Conservation (phyloP, 2,888 invertebrate genomes). For the Petrolisthes manimaculis region DNA sequence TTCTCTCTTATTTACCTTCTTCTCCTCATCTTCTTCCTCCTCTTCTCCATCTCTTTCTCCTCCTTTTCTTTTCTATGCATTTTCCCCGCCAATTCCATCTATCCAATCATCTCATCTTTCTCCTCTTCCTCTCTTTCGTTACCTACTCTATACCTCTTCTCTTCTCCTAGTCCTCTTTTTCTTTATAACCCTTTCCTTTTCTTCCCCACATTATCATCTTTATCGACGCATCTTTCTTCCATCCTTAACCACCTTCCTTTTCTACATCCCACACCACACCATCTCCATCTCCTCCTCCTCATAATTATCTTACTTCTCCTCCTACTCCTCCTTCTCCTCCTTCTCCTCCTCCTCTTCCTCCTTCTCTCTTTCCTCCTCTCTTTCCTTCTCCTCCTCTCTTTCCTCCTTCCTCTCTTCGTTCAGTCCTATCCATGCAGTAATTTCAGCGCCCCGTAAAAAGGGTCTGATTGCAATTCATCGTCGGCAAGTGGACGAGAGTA, state of each 20-base stretch:
- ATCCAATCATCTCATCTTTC: neutral
- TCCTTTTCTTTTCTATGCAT: neutral
- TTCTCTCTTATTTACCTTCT: neutral
- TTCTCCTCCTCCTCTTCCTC: constrained; percentile 39
- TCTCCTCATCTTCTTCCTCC: neutral
- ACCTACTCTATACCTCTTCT: neutral
- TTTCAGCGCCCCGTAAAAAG: neutral
- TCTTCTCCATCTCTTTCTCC: too few species aligned
- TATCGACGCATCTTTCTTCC: constrained; percentile 41
- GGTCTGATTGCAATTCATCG: neutral
- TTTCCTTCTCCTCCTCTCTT: constrained; percentile 19
- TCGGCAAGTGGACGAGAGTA: constrained; percentile 53
- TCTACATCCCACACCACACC: too few species aligned
- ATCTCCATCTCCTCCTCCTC: too few species aligned
- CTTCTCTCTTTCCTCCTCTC: constrained; percentile 41
- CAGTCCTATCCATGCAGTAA: neutral
- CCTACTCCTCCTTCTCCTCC: neutral
- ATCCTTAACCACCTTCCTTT: neutral
- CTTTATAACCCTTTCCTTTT: neutral
- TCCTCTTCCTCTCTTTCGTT: constrained; percentile 35
- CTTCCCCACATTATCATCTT: constrained; percentile 16
- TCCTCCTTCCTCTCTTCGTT: constrained; percentile 9
- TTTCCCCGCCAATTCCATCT: neutral
- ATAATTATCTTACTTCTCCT: neutral
- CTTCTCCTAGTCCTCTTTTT: neutral